These are phyloP conservation scores for Subanguina moxae DNA, from an alignment of 1,140 invertebrate species.

Conservation along the genomic window DNA sequence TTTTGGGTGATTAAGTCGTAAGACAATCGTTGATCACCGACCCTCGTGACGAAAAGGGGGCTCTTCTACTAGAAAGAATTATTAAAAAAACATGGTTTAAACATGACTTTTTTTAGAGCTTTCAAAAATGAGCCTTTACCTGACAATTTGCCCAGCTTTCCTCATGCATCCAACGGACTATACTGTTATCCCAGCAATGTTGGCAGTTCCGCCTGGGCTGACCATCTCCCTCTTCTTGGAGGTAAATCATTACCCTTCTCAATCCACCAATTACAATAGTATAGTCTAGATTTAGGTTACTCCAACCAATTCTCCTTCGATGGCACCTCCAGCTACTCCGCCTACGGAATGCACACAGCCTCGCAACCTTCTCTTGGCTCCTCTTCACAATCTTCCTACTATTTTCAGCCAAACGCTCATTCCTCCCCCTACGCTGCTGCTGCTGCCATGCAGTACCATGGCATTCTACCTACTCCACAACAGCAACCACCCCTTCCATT, in stretches of 20 bases:
- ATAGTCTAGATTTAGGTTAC: not conserved
- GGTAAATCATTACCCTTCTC: too few species aligned
- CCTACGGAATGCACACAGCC: too few species aligned
- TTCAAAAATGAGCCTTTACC: too few species aligned
- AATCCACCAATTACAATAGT: too few species aligned
- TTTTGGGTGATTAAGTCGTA: too few species aligned
- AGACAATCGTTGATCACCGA: too few species aligned
- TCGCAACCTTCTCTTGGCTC: not conserved
- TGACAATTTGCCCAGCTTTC: not conserved
- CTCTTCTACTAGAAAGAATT: too few species aligned
- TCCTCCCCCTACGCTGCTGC: not conserved
- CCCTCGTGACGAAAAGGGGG: too few species aligned
- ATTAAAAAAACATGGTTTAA: too few species aligned
- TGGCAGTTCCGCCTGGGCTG: not conserved
- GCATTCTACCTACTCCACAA: not conserved
- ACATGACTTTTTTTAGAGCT: too few species aligned
- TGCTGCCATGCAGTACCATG: not conserved
- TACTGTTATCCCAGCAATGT: not conserved
- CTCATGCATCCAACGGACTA: not conserved
- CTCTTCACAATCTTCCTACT: not conserved
- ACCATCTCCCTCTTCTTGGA: not conserved
- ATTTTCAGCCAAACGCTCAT: not conserved
- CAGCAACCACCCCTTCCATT: not conserved
- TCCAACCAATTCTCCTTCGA: conserved; percentile 3
- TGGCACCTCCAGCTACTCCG: not conserved